These are phyloP conservation scores for Tenodera sinensis DNA, from an alignment of 2,888 invertebrate genomes.

Conservation along the genomic window DNA sequence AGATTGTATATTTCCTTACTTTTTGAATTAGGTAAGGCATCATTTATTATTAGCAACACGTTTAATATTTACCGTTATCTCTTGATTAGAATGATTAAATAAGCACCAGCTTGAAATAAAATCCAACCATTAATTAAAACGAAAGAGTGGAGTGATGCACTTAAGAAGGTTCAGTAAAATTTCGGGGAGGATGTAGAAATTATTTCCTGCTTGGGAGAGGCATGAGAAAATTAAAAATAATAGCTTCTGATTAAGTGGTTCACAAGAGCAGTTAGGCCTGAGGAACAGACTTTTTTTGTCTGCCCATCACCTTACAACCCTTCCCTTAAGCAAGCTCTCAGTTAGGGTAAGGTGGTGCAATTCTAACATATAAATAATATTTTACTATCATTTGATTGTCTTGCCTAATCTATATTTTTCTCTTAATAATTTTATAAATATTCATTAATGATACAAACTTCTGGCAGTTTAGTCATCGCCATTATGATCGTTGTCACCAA, in stretches of 20 bases:
- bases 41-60: too few relatives aligned
- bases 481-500: too few relatives aligned
- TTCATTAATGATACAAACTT: too few relatives aligned
- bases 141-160: neutral
- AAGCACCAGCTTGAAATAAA: neutral
- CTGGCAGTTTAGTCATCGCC: too few relatives aligned
- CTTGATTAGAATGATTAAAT: neutral
- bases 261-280: neutral
- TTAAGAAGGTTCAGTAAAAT: neutral
- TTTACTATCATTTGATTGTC: too few relatives aligned
- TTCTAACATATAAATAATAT: too few relatives aligned
- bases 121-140: neutral
- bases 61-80: neutral
- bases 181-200: neutral
- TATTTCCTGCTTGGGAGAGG: neutral
- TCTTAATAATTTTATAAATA: too few relatives aligned
- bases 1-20: too few relatives aligned
- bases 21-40: too few relatives aligned
- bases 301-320: neutral
- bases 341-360: too few relatives aligned
- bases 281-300: neutral
- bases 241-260: neutral
- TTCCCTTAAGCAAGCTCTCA: neutral
- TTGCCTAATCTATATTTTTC: too few relatives aligned
- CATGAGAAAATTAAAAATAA: neutral